A percentile compares a stretch with the other conserved stretches of the same genome.
Conservation (phyloP, 30 jellyfish, hydroid and myxozoan genomes). For the Turritopsis rubra region DNA sequence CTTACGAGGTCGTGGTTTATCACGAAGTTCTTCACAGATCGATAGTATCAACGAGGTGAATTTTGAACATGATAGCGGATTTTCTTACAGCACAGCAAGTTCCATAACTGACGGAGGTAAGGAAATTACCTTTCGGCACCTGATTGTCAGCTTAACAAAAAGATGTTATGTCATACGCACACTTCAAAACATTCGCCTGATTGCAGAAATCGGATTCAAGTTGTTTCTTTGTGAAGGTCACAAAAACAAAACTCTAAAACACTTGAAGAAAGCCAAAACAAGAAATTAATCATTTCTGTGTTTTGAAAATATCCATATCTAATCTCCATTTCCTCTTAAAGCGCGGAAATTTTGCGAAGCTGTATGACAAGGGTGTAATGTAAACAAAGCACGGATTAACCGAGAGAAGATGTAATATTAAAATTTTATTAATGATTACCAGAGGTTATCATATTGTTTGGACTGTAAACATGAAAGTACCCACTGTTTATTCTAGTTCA, state of each 20-base stretch:
- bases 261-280: background rate
- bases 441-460: background rate
- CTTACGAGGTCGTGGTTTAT: constrained; percentile 42
- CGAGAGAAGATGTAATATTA: background rate
- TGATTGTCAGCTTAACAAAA: too few species aligned
- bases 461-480: background rate
- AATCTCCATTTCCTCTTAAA: background rate
- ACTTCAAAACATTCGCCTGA: too few species aligned
- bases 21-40: constrained; percentile 65
- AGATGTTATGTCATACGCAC: too few species aligned
- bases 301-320: too few species aligned
- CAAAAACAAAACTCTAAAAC: background rate
- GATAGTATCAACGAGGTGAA: constrained; percentile 38
- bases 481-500: background rate
- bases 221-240: background rate
- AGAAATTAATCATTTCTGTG: background rate
- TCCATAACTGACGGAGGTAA: constrained; percentile 81
- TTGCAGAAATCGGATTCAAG: too few species aligned
- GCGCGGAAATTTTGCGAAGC: too few species aligned
- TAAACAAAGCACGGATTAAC: background rate
- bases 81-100: constrained; percentile 91
- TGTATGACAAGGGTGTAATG: too few species aligned
- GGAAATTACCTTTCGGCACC: too few species aligned
- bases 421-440: background rate
- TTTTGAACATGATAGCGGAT: constrained; percentile 86